Conservation (phyloP, 1,140 invertebrate genomes). For the Pygmarrhopalites habei region DNA sequence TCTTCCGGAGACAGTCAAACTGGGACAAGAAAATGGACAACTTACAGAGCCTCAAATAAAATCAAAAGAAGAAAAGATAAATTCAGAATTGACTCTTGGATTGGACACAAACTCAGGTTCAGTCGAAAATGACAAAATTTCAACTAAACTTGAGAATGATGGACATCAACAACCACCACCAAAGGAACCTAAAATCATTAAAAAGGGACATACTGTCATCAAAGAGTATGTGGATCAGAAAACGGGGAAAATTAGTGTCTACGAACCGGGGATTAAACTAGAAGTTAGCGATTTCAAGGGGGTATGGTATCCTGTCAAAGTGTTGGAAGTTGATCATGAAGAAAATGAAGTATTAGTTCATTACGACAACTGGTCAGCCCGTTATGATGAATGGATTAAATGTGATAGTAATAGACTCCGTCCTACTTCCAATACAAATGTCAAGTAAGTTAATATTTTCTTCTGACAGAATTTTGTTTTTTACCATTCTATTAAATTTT, state of each 20-base stretch:
- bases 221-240: slow-evolving; percentile 36
- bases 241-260: slow-evolving; percentile 33
- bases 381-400: slow-evolving; percentile 85
- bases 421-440: slow-evolving; percentile 47
- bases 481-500: too few relatives aligned
- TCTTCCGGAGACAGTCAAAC: too few relatives aligned
- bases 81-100: too few relatives aligned
- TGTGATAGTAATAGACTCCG: slow-evolving; percentile 63
- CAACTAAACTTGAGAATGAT: too few relatives aligned
- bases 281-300: slow-evolving; percentile 32
- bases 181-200: slow-evolving; percentile 29
- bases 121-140: too few relatives aligned
- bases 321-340: slow-evolving; percentile 76
- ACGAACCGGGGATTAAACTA: slow-evolving; percentile 33
- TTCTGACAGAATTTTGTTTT: too few relatives aligned
- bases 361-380: slow-evolving; percentile 70
- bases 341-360: slow-evolving; percentile 80
- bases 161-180: too few relatives aligned
- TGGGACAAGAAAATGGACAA: too few relatives aligned
- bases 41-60: too few relatives aligned
- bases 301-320: slow-evolving; percentile 63
- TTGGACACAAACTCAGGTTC: too few relatives aligned
- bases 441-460: too few relatives aligned
- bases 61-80: too few relatives aligned
- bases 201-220: slow-evolving; percentile 34